These are phyloP conservation scores for Meteorus colon DNA, from an alignment of 2,888 invertebrate species.

Conservation along the genomic window DNA sequence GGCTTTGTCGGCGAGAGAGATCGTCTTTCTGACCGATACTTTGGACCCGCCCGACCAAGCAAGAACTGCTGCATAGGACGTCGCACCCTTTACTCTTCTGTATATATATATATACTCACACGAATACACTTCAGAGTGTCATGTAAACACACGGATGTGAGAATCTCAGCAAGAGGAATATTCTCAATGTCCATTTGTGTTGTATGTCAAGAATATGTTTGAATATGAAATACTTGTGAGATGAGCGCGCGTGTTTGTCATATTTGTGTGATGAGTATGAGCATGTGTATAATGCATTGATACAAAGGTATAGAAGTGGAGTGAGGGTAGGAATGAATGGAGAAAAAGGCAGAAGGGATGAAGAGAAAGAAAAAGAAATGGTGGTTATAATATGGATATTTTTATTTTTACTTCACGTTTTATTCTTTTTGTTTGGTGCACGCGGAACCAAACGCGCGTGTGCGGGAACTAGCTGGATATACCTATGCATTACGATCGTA, in stretches of 20 bases:
- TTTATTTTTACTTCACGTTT: constrained; percentile 19
- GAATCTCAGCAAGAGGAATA: not conserved
- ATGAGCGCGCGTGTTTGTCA: not conserved
- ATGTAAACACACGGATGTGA: constrained; percentile 9
- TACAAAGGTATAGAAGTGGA: not conserved
- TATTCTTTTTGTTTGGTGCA: constrained; percentile 8
- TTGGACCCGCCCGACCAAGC: constrained; percentile 55
- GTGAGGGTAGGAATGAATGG: not conserved
- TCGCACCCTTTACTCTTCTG: constrained; percentile 16
- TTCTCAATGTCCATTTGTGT: not conserved
- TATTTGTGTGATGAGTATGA: no score
- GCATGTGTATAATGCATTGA: not conserved
- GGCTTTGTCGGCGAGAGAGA: constrained; percentile 68
- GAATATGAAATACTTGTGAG: not conserved
- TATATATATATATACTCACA: constrained; percentile 11
- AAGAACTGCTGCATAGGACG: constrained; percentile 49
- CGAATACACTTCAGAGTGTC: constrained; percentile 13
- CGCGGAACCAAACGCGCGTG: constrained; percentile 10
- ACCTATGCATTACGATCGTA: constrained; percentile 63
- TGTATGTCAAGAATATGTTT: not conserved
- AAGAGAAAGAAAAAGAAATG: constrained; percentile 36
- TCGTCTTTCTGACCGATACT: constrained; percentile 63
- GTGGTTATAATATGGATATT: constrained; percentile 4
- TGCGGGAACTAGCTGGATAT: constrained; percentile 58
- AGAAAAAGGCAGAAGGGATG: not conserved